A percentile compares a stretch with the other conserved stretches of the same genome.
Evolutionary conservation across 2,888 invertebrate genomes (phyloP).

Genomic region (Masnerella sp.): DNA sequence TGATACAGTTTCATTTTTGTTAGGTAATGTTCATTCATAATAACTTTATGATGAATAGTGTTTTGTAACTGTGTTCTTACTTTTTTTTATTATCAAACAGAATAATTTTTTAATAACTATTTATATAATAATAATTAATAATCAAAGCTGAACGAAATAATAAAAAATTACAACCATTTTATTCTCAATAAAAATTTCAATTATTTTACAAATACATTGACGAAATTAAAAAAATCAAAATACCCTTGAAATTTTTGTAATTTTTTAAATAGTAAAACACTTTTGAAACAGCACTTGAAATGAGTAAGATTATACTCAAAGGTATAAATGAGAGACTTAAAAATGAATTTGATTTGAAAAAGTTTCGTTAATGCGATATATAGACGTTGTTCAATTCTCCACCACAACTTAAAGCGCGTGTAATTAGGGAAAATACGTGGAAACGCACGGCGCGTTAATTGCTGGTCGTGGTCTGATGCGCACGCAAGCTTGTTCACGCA

Average conservation of each 20-base stretch:
- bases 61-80: no score
- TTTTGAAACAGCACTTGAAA: not conserved
- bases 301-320: not conserved
- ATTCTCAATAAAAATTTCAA: no score
- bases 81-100: no score
- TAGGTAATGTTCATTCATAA: no score
- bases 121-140: no score
- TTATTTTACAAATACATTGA: not conserved
- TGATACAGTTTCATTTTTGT: no score
- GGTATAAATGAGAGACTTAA: not conserved
- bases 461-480: conserved; percentile 23
- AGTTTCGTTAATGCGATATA: not conserved
- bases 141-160: no score
- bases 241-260: not conserved
- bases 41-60: no score
- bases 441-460: conserved; percentile 43
- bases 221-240: not conserved
- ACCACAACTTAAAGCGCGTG: conserved; percentile 11
- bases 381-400: conserved; percentile 8
- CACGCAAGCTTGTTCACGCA: conserved; percentile 21
- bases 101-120: no score
- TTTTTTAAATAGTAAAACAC: not conserved
- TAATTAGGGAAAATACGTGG: conserved; percentile 43
- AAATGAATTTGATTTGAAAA: not conserved
- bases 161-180: no score